A percentile compares a stretch with the other conserved stretches of the same genome.
Evolutionary conservation across 2,797 vertebrate species (phyloP).

Genomic region (Neosilurus hyrtlii): DNA sequence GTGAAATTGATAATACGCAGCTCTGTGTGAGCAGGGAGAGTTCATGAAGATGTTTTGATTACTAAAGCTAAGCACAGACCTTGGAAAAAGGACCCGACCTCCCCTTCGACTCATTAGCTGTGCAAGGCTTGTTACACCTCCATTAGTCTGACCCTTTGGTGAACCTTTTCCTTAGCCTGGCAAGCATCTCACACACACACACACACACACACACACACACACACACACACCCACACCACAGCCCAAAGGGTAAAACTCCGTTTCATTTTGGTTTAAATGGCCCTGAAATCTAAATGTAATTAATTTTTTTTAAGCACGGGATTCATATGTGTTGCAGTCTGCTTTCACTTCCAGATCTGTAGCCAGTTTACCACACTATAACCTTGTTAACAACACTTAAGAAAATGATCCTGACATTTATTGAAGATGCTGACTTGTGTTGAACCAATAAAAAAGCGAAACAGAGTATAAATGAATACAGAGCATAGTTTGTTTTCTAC

Average conservation of each 20-base stretch:
- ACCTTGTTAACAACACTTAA: conserved; percentile 2
- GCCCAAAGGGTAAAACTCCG: conserved; percentile 27
- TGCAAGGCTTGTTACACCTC: conserved; percentile 29
- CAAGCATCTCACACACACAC: conserved; percentile 32
- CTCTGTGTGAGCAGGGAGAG: not conserved
- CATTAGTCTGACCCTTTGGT: conserved; percentile 38
- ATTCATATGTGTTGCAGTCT: not conserved
- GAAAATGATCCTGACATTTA: conserved; percentile 20
- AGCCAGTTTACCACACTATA: not conserved
- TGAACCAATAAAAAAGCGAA: not conserved
- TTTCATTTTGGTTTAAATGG: conserved; percentile 35
- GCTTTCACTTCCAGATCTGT: conserved; percentile 9
- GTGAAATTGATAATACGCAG: not conserved
- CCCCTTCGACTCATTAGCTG: conserved; percentile 21
- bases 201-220: not conserved
- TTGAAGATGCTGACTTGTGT: not conserved
- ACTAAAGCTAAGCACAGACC: not conserved
- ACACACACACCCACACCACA: conserved; percentile 22
- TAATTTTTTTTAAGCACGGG: not conserved
- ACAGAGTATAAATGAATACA: not conserved
- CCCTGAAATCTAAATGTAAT: conserved; percentile 11
- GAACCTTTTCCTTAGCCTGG: conserved; percentile 48
- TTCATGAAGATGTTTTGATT: not conserved
- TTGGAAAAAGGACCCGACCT: not conserved
- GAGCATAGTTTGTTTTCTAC: too few species aligned